A percentile compares a stretch with the other conserved stretches of the same genome.
Evolutionary conservation across 2,888 invertebrate species (phyloP).

Genomic region (Lordiphosa andalusiaca): DNA sequence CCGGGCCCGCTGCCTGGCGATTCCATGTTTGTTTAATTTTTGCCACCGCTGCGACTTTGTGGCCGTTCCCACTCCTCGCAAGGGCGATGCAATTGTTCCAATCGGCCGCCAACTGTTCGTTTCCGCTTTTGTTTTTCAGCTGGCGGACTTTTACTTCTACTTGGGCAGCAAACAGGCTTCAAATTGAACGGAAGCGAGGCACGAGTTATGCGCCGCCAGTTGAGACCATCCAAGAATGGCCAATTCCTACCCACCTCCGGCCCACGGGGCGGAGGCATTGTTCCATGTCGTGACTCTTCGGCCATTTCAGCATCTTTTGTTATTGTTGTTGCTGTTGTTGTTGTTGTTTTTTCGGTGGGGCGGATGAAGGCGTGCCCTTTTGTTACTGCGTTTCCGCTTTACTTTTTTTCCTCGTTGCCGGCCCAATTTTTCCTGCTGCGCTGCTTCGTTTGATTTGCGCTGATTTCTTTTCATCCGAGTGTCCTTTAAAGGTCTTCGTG

Average conservation of each 20-base stretch:
- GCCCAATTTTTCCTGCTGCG: conserved; percentile 62
- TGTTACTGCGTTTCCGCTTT: conserved; percentile 35
- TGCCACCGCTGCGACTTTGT: conserved; percentile 39
- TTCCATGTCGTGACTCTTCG: conserved; percentile 49
- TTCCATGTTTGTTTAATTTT: conserved; percentile 66
- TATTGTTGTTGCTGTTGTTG: conserved; percentile 32
- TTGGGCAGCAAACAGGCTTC: conserved; percentile 70
- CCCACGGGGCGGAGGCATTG: conserved; percentile 60
- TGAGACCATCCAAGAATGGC: conserved; percentile 41
- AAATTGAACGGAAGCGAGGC: conserved; percentile 69
- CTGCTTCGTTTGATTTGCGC: conserved; percentile 67
- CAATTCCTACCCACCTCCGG: conserved; percentile 21
- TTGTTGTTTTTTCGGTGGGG: conserved; percentile 7
- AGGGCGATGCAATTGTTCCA: conserved; percentile 64
- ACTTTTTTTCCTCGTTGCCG: conserved; percentile 37
- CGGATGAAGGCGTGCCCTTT: conserved; percentile 47
- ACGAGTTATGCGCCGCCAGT: conserved; percentile 60
- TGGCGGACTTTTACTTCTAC: conserved; percentile 52
- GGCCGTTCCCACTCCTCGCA: no score
- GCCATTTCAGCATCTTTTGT: conserved; percentile 65
- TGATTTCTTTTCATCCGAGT: conserved; percentile 55
- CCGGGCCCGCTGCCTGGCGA: not conserved
- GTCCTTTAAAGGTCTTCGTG: conserved; percentile 58
- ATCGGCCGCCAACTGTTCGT: conserved; percentile 70
- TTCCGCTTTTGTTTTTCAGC: conserved; percentile 64